A percentile compares a stretch with the other conserved stretches of the same genome.
These are phyloP conservation scores for Solea senegalensis DNA, from an alignment of 2,113 vertebrate species.

Conservation along the genomic window DNA sequence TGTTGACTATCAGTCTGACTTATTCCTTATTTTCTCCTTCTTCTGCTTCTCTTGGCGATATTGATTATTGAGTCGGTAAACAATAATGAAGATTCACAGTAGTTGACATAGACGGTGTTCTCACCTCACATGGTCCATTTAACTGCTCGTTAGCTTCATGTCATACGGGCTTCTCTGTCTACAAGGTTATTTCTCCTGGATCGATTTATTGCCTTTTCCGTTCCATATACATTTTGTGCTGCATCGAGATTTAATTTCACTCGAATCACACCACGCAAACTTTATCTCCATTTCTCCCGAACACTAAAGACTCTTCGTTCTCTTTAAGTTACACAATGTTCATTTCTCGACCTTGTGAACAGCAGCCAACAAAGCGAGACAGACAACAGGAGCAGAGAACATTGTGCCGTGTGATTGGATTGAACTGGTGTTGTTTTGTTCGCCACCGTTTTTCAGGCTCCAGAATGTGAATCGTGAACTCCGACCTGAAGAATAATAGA, in stretches of 20 bases:
- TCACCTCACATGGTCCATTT: not conserved
- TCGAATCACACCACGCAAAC: not conserved
- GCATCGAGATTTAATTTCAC: not conserved
- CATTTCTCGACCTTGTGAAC: slow-evolving; percentile 1
- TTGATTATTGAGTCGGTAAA: not conserved
- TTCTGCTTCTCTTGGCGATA: not conserved
- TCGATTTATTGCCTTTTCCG: not conserved
- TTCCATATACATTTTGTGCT: not conserved
- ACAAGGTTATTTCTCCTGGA: not conserved
- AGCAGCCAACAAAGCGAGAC: not conserved
- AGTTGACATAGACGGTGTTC: not conserved
- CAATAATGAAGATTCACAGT: not conserved
- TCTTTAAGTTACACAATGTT: not conserved
- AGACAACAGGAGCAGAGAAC: not conserved
- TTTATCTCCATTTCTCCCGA: not conserved
- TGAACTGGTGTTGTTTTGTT: not conserved
- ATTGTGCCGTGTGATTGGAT: not conserved
- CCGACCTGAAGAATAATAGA: not conserved
- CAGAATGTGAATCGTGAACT: not conserved
- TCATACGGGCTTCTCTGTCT: not conserved
- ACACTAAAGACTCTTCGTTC: not conserved
- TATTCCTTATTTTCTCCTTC: not conserved
- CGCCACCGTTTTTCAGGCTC: slow-evolving; percentile 13
- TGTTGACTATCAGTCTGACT: not conserved
- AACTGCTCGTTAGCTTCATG: not conserved